These are phyloP conservation scores for Turritopsis dohrnii DNA, from an alignment of 30 jellyfish, hydroid and myxozoan genomes.

Conservation along the genomic window DNA sequence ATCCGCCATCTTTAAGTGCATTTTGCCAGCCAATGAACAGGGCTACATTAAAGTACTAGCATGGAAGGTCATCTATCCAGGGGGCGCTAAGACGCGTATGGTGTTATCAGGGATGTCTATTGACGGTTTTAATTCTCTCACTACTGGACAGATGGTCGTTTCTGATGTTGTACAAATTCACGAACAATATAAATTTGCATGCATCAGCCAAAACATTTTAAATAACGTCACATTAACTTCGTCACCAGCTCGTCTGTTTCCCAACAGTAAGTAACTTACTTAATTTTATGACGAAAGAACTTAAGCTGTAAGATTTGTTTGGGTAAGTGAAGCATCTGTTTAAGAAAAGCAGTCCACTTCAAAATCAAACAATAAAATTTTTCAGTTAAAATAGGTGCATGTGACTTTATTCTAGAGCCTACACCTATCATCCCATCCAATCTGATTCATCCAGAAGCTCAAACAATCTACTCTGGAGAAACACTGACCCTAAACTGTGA, in stretches of 20 bases:
- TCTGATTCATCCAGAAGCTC: slow-evolving; percentile 37
- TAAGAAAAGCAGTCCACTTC: too few relatives aligned
- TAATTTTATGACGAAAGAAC: neutral
- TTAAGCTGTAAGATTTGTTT: too few relatives aligned
- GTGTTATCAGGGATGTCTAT: slow-evolving; percentile 39
- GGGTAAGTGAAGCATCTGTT: too few relatives aligned
- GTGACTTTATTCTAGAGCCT: slow-evolving; percentile 27
- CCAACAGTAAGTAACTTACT: slow-evolving; percentile 40
- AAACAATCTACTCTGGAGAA: slow-evolving; percentile 30
- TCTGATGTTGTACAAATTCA: slow-evolving; percentile 36
- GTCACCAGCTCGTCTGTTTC: slow-evolving; percentile 53
- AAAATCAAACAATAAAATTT: too few relatives aligned
- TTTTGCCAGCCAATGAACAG: slow-evolving; percentile 32
- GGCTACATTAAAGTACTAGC: slow-evolving; percentile 45
- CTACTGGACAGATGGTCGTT: slow-evolving; percentile 49
- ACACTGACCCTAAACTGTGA: slow-evolving; percentile 43
- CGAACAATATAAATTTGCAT: slow-evolving; percentile 48
- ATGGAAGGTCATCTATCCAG: slow-evolving; percentile 57
- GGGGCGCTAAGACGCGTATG: slow-evolving; percentile 26
- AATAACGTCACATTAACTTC: slow-evolving; percentile 46
- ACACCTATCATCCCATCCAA: slow-evolving; percentile 6
- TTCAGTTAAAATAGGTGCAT: too few relatives aligned
- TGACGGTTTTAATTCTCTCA: slow-evolving; percentile 53
- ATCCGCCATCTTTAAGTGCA: slow-evolving; percentile 68
- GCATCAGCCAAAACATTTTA: slow-evolving; percentile 45